Evolutionary conservation across 2,113 vertebrate genomes (phyloP).

Genomic region (Proterorhinus semilunaris): DNA sequence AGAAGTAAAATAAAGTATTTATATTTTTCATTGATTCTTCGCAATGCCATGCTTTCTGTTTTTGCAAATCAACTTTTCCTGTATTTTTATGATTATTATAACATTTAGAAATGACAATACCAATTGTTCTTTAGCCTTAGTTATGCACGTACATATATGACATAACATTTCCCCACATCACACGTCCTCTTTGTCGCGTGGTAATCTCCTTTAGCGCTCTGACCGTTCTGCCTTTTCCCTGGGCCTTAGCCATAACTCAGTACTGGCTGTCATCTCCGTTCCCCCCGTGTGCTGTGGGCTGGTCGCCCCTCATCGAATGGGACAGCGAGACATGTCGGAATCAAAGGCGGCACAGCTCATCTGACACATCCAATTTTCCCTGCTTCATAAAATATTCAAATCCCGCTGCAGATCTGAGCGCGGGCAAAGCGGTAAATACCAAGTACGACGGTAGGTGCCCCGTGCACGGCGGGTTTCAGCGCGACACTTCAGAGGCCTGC

Average conservation of each 20-base stretch:
- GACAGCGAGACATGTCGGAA: conserved; percentile 68
- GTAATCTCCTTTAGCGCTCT: conserved; percentile 26
- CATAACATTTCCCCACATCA: conserved; percentile 3
- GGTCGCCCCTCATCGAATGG: conserved; percentile 65
- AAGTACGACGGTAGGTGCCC: conserved; percentile 56
- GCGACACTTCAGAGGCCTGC: conserved; percentile 65
- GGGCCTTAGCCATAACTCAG: conserved; percentile 41
- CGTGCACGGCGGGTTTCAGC: conserved; percentile 51
- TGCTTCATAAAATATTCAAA: conserved; percentile 82
- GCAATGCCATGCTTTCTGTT: too few relatives aligned
- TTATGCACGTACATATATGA: background rate
- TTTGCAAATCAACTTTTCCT: too few relatives aligned
- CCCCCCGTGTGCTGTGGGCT: conserved; percentile 45
- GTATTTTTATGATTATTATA: too few relatives aligned
- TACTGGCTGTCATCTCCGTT: conserved; percentile 56
- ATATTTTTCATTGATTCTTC: too few relatives aligned
- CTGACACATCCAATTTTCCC: conserved; percentile 78
- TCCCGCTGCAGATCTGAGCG: conserved; percentile 72
- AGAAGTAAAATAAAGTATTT: too few relatives aligned
- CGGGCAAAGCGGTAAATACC: conserved; percentile 69
- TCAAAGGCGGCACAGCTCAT: conserved; percentile 71
- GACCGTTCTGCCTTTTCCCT: conserved; percentile 35
- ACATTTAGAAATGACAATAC: too few relatives aligned
- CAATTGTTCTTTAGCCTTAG: too few relatives aligned
- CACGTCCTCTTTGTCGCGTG: background rate